Conservation (phyloP, 2,888 invertebrate genomes). For the Auanema freiburgensis region DNA sequence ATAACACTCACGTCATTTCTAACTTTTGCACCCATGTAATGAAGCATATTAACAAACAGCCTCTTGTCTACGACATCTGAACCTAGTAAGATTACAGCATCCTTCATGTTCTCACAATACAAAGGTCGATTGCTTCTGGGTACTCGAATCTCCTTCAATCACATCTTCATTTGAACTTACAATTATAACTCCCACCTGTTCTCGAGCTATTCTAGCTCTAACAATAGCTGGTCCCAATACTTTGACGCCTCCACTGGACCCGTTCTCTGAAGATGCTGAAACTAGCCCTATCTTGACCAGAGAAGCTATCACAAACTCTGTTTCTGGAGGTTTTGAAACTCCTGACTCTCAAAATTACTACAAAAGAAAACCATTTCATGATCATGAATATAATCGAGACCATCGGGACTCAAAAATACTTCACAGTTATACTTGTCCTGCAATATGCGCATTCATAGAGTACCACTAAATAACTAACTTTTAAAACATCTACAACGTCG, state of each 20-base stretch:
- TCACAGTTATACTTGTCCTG: slow-evolving; percentile 8
- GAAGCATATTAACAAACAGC: slow-evolving; percentile 4
- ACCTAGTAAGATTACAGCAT: slow-evolving; percentile 10
- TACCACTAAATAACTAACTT: neutral
- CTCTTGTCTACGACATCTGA: slow-evolving; percentile 11
- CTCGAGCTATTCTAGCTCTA: neutral
- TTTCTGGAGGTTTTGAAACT: slow-evolving; percentile 5
- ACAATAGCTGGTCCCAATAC: neutral
- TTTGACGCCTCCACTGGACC: neutral
- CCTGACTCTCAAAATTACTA: slow-evolving; percentile 13
- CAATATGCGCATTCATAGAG: neutral
- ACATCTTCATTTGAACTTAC: too few species aligned
- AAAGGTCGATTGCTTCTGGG: slow-evolving; percentile 22
- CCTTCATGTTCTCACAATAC: slow-evolving; percentile 22
- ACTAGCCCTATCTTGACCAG: too few species aligned
- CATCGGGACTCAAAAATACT: slow-evolving; percentile 4
- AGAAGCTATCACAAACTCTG: too few species aligned
- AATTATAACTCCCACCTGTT: neutral
- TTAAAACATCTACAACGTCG: neutral
- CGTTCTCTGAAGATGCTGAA: neutral
- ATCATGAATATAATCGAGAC: slow-evolving; percentile 6
- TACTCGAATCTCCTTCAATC: slow-evolving; percentile 17
- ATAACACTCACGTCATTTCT: slow-evolving; percentile 12
- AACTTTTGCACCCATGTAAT: slow-evolving; percentile 21
- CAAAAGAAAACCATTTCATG: slow-evolving; percentile 16